Evolutionary conservation across 2,113 vertebrate genomes (phyloP).

Genomic region (Psittacara wagleri): DNA sequence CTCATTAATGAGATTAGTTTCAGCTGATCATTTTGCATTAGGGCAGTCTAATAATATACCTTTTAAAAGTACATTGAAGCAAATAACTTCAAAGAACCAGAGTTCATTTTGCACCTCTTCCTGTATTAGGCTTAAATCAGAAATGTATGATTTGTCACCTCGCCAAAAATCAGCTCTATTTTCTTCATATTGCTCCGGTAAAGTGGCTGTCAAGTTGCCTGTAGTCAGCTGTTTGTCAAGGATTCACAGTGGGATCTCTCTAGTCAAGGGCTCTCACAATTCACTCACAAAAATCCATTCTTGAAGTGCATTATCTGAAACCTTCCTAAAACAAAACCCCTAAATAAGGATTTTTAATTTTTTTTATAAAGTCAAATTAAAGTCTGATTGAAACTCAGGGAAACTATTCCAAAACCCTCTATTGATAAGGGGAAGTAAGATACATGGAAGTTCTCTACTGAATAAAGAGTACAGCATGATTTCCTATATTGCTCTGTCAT

Average conservation of each 20-base stretch:
- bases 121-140: constrained; percentile 40
- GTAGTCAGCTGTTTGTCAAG: background rate
- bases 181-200: background rate
- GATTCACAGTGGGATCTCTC: background rate
- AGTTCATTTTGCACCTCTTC: constrained; percentile 51
- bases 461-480: background rate
- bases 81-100: constrained; percentile 55
- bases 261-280: background rate
- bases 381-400: background rate
- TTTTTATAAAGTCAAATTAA: background rate
- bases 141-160: background rate
- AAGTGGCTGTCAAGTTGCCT: background rate
- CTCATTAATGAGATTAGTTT: constrained; percentile 81
- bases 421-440: background rate
- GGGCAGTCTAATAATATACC: constrained; percentile 58
- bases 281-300: background rate
- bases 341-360: background rate
- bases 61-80: constrained; percentile 54
- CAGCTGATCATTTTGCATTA: constrained; percentile 73
- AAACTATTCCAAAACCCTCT: background rate
- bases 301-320: background rate
- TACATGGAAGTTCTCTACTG: background rate
- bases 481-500: background rate
- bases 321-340: background rate
- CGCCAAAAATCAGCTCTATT: background rate